phyloP scores from a whole-genome alignment of 1,140 invertebrate species.

The Zaprionus vittiger region DNA sequence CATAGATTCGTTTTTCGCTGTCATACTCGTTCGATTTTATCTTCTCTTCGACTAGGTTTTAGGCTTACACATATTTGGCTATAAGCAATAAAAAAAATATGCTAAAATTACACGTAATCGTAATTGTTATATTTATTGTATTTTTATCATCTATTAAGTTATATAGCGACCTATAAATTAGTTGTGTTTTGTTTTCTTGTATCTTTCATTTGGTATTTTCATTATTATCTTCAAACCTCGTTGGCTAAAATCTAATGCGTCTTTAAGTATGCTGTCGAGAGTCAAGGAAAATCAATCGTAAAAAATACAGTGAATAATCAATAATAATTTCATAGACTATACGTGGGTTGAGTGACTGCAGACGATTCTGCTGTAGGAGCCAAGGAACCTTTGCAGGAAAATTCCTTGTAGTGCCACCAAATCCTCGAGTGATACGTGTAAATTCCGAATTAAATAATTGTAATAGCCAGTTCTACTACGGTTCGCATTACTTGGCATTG shows the following conservation, averaged over 20 bases:
- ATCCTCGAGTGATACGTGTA: constrained; percentile 13
- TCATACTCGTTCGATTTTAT: constrained; percentile 13
- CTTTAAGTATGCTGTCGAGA: constrained; percentile 66
- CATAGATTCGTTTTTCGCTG: constrained; percentile 11
- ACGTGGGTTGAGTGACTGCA: constrained; percentile 8
- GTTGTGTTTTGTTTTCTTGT: constrained; percentile 13
- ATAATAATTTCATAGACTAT: constrained; percentile 2
- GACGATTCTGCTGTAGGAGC: background rate
- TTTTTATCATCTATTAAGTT: constrained; percentile 46
- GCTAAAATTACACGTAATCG: constrained; percentile 76
- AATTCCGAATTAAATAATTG: constrained; percentile 10
- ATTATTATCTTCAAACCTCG: constrained; percentile 34
- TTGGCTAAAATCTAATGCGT: constrained; percentile 66
- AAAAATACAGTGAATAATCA: constrained; percentile 4
- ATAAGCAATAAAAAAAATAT: constrained; percentile 76
- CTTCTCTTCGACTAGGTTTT: constrained; percentile 34
- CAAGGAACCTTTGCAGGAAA: background rate
- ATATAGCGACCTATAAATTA: constrained; percentile 46
- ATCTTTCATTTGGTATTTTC: constrained; percentile 15
- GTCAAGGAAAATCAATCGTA: constrained; percentile 2
- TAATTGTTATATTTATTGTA: constrained; percentile 77
- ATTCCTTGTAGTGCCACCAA: constrained; percentile 14
- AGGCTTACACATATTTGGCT: constrained; percentile 67
- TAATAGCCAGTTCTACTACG: background rate
- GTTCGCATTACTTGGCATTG: constrained; percentile 27